Evolutionary conservation across 2,888 invertebrate genomes (phyloP), one percentile per base, ranked within the genome.

Genomic region (Andrena marginata): DNA sequence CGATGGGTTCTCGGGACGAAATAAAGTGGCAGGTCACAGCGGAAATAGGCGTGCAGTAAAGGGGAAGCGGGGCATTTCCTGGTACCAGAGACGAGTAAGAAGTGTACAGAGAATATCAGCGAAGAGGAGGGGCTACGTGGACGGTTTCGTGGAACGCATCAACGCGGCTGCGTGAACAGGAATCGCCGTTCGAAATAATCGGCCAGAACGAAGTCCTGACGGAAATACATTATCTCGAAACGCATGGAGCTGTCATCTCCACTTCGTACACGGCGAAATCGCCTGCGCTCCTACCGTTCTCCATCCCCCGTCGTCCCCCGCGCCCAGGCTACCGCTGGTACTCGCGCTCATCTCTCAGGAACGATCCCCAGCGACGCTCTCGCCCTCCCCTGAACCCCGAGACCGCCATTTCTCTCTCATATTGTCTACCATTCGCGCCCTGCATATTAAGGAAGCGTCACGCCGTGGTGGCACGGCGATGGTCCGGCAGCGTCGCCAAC

Each of bases 401-500:
- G 65, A 79, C 69, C 78, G 78, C 75, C 82, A 82, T 87, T 89
- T 89, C 87, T 82, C 87, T 80, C 84, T 80, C 87, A 74, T 87
- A 88, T 88, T 85, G 88, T 87, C 84, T 79, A 80, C 81, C 78
- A 77, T 73, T 80, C 87, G 84, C 75, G 79, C 60, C 77, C 87
- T 80, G 88, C 87, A 87, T 85, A 85, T 88, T 88, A 87, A 88
- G 79, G 75, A 65, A 63, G 63, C 77, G 76, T 68, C 71, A 59
- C 65, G 51, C 67, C 68, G 64, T n/a, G 68, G 54, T 51, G 56
- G 31, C 48, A 16, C 35, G 77, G 16, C 10, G 35, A 16, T 13
- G 42, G 29, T 51, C 70, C 20, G 29, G 69, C 56, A 71, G 54
- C 26, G 48, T 10, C 48, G 70, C 10, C 20, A 31, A 48, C 49